Evolutionary conservation across 2,797 vertebrate genomes (phyloP).

Genomic region (Onychomys arenicola): DNA sequence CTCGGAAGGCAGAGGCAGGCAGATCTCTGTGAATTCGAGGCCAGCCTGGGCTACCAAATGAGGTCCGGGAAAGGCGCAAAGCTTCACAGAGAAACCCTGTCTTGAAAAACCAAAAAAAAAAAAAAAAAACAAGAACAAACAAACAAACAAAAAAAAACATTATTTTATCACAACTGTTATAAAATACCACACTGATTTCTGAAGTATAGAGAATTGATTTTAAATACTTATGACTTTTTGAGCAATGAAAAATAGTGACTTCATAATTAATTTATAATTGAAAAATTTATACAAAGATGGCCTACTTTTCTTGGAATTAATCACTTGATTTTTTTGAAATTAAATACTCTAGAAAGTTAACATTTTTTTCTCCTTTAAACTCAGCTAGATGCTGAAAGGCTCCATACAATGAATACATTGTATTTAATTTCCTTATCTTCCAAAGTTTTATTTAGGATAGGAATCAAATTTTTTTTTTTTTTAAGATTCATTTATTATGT

Average conservation of each 20-base stretch:
- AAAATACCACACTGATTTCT: not conserved
- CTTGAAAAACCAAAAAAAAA: too few species aligned
- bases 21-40: too few species aligned
- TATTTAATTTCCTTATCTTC: constrained; percentile 9
- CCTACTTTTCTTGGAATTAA: not conserved
- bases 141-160: too few species aligned
- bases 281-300: constrained; percentile 35
- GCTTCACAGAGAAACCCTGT: too few species aligned
- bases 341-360: constrained; percentile 28
- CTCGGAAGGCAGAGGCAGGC: too few species aligned
- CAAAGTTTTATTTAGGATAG: not conserved
- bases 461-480: constrained; percentile 14
- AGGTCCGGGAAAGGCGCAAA: too few species aligned
- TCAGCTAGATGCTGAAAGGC: not conserved
- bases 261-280: constrained; percentile 11
- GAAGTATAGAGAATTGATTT: not conserved
- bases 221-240: constrained; percentile 22
- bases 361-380: constrained; percentile 35
- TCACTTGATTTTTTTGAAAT: constrained; percentile 28
- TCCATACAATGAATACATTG: not conserved
- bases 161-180: not conserved
- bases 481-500: too few species aligned
- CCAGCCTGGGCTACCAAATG: too few species aligned
- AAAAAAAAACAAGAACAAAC: too few species aligned
- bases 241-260: constrained; percentile 19